Conservation (phyloP, 2,888 invertebrate genomes). For the Scaptomyza parva region DNA sequence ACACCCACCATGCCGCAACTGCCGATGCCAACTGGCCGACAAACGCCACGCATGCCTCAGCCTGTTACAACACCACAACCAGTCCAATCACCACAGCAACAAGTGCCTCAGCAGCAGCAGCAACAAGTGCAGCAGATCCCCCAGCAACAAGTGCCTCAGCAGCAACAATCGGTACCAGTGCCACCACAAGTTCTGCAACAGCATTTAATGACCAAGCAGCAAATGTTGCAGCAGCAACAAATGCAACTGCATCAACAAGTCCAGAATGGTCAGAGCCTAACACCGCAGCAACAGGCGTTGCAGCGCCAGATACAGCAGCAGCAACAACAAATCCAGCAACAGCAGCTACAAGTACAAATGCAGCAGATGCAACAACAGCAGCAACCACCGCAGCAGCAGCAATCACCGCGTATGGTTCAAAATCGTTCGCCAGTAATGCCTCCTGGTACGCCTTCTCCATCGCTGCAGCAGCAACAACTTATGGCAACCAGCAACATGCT, state of each 20-base stretch:
- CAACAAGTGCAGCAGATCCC: slow-evolving; percentile 39
- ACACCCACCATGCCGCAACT: slow-evolving; percentile 71
- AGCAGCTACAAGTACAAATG: slow-evolving; percentile 82
- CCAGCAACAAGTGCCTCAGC: slow-evolving; percentile 67
- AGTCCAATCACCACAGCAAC: slow-evolving; percentile 80
- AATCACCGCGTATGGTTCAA: slow-evolving; percentile 83
- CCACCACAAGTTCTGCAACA: slow-evolving; percentile 78
- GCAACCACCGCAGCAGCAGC: slow-evolving; percentile 84
- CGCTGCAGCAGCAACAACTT: slow-evolving; percentile 75
- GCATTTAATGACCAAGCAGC: slow-evolving; percentile 71
- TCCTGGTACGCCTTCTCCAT: slow-evolving; percentile 81
- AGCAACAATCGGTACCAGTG: slow-evolving; percentile 78
- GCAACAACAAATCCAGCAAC: slow-evolving; percentile 85
- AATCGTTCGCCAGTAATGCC: slow-evolving; percentile 82
- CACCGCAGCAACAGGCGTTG: slow-evolving; percentile 82
- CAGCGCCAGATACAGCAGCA: slow-evolving; percentile 87
- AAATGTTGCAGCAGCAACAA: slow-evolving; percentile 72
- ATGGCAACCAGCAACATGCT: slow-evolving; percentile 75
- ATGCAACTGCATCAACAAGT: slow-evolving; percentile 78
- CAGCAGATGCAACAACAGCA: slow-evolving; percentile 83
- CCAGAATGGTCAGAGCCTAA: slow-evolving; percentile 81
- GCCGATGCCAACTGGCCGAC: slow-evolving; percentile 75
- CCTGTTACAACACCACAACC: slow-evolving; percentile 81
- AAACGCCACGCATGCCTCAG: slow-evolving; percentile 80
- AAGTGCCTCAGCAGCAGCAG: slow-evolving; percentile 60